Conservation (phyloP, 2,888 invertebrate species). For the Mimumesa dahlbomi region DNA sequence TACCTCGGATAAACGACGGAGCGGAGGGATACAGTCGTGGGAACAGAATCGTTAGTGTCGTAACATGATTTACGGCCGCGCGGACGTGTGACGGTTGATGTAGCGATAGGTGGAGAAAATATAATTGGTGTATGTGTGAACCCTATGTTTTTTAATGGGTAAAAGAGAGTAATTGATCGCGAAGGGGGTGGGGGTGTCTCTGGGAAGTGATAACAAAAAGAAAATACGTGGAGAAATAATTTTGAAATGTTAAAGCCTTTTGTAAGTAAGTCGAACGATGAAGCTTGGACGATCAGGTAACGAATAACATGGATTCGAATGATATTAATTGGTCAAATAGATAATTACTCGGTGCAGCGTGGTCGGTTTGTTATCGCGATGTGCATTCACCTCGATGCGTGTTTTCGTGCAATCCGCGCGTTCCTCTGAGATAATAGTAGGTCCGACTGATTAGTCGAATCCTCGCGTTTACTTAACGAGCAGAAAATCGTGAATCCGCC, state of each 20-base stretch:
- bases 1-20: too few relatives aligned
- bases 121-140: neutral
- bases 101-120: neutral
- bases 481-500: conserved; percentile 57
- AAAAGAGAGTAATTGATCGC: too few relatives aligned
- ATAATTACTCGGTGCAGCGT: conserved; percentile 42
- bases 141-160: too few relatives aligned
- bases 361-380: conserved; percentile 53
- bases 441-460: conserved; percentile 51
- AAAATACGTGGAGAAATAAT: too few relatives aligned
- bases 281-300: neutral
- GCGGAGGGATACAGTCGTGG: too few relatives aligned
- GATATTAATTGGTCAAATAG: conserved; percentile 55
- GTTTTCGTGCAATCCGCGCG: conserved; percentile 54
- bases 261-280: neutral
- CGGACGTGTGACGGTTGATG: neutral
- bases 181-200: too few relatives aligned
- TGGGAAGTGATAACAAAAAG: too few relatives aligned
- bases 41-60: too few relatives aligned
- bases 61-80: too few relatives aligned
- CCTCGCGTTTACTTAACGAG: conserved; percentile 60
- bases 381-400: conserved; percentile 56
- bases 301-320: neutral
- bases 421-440: conserved; percentile 52
- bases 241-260: too few relatives aligned